phyloP scores from a whole-genome alignment of 2,113 vertebrate species.

The Lophochroa leadbeateri region DNA sequence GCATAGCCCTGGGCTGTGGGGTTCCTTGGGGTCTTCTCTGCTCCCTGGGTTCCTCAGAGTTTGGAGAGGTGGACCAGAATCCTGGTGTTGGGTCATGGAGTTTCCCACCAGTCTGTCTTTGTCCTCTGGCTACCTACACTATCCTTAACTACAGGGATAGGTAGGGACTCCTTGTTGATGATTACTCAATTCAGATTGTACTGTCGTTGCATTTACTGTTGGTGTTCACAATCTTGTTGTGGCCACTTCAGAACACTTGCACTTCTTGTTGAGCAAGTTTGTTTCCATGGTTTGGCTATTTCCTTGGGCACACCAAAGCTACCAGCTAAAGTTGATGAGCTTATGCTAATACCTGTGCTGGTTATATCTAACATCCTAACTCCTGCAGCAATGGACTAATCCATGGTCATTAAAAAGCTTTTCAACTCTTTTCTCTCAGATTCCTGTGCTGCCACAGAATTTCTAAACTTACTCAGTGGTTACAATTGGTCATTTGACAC shows the following conservation, averaged over 20 bases:
- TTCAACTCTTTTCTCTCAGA: background rate
- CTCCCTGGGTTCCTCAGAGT: background rate
- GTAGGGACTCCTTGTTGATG: background rate
- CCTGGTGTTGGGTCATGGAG: background rate
- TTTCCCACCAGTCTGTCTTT: background rate
- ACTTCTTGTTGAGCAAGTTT: background rate
- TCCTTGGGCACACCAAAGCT: background rate
- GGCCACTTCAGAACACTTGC: background rate
- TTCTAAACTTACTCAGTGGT: background rate
- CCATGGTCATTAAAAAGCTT: background rate
- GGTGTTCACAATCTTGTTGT: background rate
- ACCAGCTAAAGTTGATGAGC: background rate
- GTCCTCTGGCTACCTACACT: background rate
- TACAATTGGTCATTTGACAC: constrained; percentile 9
- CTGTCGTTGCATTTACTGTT: background rate
- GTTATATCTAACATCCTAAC: background rate
- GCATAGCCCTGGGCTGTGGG: background rate
- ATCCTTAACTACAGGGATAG: background rate
- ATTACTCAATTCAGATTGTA: background rate
- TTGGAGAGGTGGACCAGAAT: background rate
- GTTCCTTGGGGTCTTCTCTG: background rate
- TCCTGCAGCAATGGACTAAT: background rate
- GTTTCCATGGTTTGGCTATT: background rate
- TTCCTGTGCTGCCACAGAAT: background rate
- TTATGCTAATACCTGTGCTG: background rate